Evolutionary conservation across 2,888 invertebrate genomes (phyloP), one percentile per base, ranked within the genome.

Genomic region (Congeria kusceri): DNA sequence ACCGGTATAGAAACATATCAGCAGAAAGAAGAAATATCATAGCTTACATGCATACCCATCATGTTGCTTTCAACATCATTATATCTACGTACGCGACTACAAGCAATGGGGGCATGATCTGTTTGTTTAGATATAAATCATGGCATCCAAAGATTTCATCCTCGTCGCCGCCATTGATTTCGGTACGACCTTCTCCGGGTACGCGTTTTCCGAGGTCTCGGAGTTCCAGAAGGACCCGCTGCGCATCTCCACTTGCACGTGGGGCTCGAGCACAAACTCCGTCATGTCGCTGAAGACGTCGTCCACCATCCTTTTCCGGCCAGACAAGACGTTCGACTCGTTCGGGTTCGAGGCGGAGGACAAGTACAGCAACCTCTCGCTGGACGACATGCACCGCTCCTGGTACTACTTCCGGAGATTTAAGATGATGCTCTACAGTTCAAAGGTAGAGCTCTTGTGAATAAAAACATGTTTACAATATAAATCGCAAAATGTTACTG

Each of bases 291-390:
- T 80, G 44, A 80, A 80, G 44, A 76, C 76, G n/a, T 61, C 80
- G 25, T 68, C 80, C 0, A 71, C 68, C 49, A 61, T 80, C 1
- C 59, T 80, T 11, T 76, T 80, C 56, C 29, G 59, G 25, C 67
- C 71, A 0, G 49, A 72, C 11, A 46, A 53, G 13, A 11, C 64
- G 15, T 80, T 80, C 13, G 39, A 68, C 53, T 72, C 80, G 1
- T 80, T 80, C 46, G 80, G 80, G 7, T 80, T 75, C 46, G 80
- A 80, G 13, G 80, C 80, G 25, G 80, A 80, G 25, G 72, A 80
- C 20, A 67, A 59, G 23, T 80, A 76, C 29, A 63, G 56, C 15
- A 75, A 80, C 44, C 46, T 80, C 20, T 47, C 72, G 9, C 32
- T 27, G 7, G 76, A 80, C 44, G 29, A 49, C 3, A 56, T 66